Evolutionary conservation across 2,797 vertebrate species (phyloP).

Genomic region (Paedocypris micromegethes): DNA sequence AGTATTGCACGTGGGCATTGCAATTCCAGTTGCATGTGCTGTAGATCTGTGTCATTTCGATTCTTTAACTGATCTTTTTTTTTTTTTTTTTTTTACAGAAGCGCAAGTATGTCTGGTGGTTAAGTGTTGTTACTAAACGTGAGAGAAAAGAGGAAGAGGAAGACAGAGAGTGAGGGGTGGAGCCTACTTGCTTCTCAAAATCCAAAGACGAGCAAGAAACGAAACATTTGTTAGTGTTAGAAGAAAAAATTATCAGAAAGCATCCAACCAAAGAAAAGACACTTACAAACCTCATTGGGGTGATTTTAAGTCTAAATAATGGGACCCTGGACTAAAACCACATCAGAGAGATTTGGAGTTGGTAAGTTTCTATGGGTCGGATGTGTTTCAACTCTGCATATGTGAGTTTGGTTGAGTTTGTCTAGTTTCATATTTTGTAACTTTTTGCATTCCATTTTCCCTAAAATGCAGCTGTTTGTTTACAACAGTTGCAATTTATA

Average conservation of each 20-base stretch:
- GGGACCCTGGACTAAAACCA: slow-evolving; percentile 65
- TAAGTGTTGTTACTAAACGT: slow-evolving; percentile 24
- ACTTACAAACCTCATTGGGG: slow-evolving; percentile 32
- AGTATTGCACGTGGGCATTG: too few species aligned
- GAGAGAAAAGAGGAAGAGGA: slow-evolving; percentile 46
- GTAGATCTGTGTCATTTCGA: too few species aligned
- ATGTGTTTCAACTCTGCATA: background rate
- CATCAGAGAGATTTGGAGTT: slow-evolving; percentile 62
- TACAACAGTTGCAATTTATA: too few species aligned
- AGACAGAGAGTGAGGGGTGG: slow-evolving; percentile 39
- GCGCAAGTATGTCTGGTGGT: background rate
- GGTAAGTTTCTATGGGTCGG: slow-evolving; percentile 57
- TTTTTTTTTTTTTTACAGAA: too few species aligned
- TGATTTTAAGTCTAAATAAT: slow-evolving; percentile 54
- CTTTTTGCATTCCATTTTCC: too few species aligned
- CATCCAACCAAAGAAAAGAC: slow-evolving; percentile 52
- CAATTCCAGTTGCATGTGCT: too few species aligned
- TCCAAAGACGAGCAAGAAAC: slow-evolving; percentile 12
- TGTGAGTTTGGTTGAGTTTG: slow-evolving; percentile 4
- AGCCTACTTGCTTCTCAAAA: slow-evolving; percentile 46
- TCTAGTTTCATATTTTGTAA: background rate
- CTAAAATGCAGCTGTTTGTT: too few species aligned
- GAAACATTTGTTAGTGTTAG: slow-evolving; percentile 37
- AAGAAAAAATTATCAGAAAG: slow-evolving; percentile 53
- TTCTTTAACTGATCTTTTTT: too few species aligned